A percentile compares a stretch with the other conserved stretches of the same genome.
These are phyloP conservation scores for Mactra quadrangularis DNA, from an alignment of 1,140 invertebrate species.

Conservation along the genomic window DNA sequence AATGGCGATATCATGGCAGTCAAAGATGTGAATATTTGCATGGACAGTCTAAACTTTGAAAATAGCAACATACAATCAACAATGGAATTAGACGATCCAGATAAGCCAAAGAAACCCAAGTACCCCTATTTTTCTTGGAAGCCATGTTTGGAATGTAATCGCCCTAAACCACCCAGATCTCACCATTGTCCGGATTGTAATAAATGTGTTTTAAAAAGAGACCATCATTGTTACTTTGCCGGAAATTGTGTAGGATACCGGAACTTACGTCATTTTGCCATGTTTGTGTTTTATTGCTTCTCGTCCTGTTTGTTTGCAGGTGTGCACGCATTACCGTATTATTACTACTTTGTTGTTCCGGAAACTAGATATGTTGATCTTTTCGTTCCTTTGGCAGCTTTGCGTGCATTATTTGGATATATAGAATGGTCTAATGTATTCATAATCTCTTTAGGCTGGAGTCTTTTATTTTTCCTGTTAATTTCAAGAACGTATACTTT, in stretches of 20 bases:
- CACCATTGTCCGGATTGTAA: constrained; percentile 75
- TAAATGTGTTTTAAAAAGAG: constrained; percentile 85
- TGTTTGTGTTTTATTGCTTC: constrained; percentile 88
- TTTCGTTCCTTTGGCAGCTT: constrained; percentile 26
- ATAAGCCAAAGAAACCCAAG: not conserved
- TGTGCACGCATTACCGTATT: constrained; percentile 52
- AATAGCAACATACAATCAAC: constrained; percentile 27
- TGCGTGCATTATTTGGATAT: constrained; percentile 53
- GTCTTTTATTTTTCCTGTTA: constrained; percentile 56
- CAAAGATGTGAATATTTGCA: constrained; percentile 7
- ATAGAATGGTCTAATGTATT: not conserved
- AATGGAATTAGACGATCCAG: constrained; percentile 26
- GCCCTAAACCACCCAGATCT: constrained; percentile 70
- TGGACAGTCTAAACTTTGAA: not conserved
- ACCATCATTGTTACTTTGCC: constrained; percentile 97
- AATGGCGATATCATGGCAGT: not conserved
- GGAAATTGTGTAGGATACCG: constrained; percentile 94
- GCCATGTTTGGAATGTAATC: constrained; percentile 66
- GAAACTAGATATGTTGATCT: constrained; percentile 52
- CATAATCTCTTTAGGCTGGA: constrained; percentile 44
- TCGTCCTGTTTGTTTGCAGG: constrained; percentile 36
- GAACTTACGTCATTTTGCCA: constrained; percentile 94
- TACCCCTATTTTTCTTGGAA: constrained; percentile 74
- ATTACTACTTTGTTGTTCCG: constrained; percentile 43
- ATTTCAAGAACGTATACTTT: constrained; percentile 41